Evolutionary conservation across 1,140 invertebrate species (phyloP), one percentile per base, ranked within the genome.

Genomic region (Camponotus floridanus): DNA sequence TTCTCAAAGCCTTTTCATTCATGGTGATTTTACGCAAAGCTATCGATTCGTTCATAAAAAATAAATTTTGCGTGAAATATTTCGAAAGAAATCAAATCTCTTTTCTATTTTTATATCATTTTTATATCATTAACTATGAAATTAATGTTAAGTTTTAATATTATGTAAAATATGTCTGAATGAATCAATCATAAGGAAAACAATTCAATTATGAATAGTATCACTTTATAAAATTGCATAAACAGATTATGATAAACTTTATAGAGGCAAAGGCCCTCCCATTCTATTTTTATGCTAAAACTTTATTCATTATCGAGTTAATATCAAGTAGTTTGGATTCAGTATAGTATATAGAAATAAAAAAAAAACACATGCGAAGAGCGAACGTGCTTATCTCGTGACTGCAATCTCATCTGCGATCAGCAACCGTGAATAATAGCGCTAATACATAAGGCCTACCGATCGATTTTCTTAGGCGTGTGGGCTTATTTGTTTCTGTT

Each of bases 321-420:
- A 26, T 57, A 70, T 71, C 33, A 26, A 39, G 55, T 21, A 33
- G 18, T 51, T 18, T 26, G 6, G 57, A 57, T 57, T 13, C 57
- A 13, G 15, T 26, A 42, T 6, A 11, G 42, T 26, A 70, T 15
- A 21, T 18, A 21, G 9, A 7, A n/a, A 18, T n/a, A 18, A 36
- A 26, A 80, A 57, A 80, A 80, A 71, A 48, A 42, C 0, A 51
- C 9, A 39, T 15, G 48, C 11, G 51, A 70, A 57, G 21, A 21
- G 48, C 11, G 31, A 83, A 33, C 45, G 33, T 33, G 33, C 55
- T 83, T 74, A 83, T 83, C 39, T 83, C 79, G 57, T 8, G 5
- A 55, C 36, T 5, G 65, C 79, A 70, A 83, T 62, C 67, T 73
- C 79, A 83, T 74, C 79, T 61, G n/a, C n/a, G 68, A 74, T 83